These are phyloP conservation scores for Phenganax subtilis DNA, from an alignment of 92 coral and sea anemone genomes.

Conservation along the genomic window DNA sequence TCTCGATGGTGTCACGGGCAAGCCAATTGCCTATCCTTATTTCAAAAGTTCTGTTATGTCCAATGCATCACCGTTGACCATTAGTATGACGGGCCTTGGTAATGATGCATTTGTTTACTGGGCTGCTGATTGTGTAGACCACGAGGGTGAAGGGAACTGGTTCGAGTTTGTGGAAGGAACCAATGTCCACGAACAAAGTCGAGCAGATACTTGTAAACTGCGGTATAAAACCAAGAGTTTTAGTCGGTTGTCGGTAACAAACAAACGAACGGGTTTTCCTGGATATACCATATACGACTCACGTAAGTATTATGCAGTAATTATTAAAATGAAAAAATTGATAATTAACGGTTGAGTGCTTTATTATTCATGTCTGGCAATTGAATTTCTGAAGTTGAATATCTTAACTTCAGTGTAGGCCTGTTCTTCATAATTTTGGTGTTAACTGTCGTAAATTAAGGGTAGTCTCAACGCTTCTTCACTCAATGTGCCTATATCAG, in stretches of 20 bases:
- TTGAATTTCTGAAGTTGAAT: too few relatives aligned
- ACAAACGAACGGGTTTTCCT: conserved; percentile 74
- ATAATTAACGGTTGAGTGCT: neutral
- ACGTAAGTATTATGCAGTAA: conserved; percentile 47
- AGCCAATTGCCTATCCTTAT: conserved; percentile 64
- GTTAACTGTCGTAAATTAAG: too few relatives aligned
- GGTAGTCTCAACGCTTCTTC: too few relatives aligned
- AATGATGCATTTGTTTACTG: conserved; percentile 87
- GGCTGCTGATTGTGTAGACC: conserved; percentile 87
- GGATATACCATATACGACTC: conserved; percentile 81
- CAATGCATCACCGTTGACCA: conserved; percentile 83
- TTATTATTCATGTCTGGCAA: too few relatives aligned
- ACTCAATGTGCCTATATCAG: too few relatives aligned
- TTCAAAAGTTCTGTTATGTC: conserved; percentile 74
- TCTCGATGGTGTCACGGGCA: conserved; percentile 84
- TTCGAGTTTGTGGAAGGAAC: conserved; percentile 96
- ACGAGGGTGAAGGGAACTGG: conserved; percentile 85
- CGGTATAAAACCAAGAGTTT: conserved; percentile 85
- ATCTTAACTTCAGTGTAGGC: too few relatives aligned
- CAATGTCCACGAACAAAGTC: conserved; percentile 96
- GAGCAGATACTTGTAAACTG: conserved; percentile 91
- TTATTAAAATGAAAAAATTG: neutral
- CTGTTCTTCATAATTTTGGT: too few relatives aligned
- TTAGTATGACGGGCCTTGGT: conserved; percentile 89
- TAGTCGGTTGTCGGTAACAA: conserved; percentile 78